Conservation (phyloP, 2,888 invertebrate species). For the Chirona hameri region DNA sequence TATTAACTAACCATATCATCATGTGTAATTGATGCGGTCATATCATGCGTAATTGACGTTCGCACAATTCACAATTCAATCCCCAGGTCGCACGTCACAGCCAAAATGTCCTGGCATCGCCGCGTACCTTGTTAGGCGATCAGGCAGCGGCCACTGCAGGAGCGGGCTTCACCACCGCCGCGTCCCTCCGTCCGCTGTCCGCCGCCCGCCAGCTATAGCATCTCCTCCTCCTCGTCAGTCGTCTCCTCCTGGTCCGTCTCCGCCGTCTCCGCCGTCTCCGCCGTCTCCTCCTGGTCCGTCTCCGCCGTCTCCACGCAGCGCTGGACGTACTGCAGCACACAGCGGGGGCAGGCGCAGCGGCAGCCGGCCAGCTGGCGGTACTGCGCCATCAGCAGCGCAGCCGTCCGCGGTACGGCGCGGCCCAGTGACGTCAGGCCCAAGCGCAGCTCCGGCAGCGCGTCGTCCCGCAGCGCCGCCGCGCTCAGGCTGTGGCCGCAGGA, state of each 20-base stretch:
- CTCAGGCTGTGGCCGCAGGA: not conserved
- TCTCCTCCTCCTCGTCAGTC: not conserved
- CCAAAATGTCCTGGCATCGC: no score
- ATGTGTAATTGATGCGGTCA: no score
- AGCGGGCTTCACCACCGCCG: not conserved
- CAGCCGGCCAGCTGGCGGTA: not conserved
- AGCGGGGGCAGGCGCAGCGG: not conserved
- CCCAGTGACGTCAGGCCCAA: not conserved
- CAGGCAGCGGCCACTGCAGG: not conserved
- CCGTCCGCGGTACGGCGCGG: not conserved
- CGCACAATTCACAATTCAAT: no score
- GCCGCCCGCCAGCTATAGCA: not conserved
- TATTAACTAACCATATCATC: no score
- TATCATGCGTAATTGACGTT: no score
- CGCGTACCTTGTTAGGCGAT: not conserved
- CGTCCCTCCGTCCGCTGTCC: not conserved
- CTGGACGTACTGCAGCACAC: not conserved
- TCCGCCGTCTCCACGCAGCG: not conserved
- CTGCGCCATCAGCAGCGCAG: constrained; percentile 3
- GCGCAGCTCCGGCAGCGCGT: not conserved
- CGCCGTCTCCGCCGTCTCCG: not conserved
- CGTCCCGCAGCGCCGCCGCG: not conserved
- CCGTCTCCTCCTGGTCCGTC: no score
- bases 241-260: no score
- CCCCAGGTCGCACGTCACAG: no score